Percentiles rank a stretch among this genome's conserved stretches.
phyloP scores from a whole-genome alignment of 2,888 invertebrate genomes.

The Meghimatium bilineatum region DNA sequence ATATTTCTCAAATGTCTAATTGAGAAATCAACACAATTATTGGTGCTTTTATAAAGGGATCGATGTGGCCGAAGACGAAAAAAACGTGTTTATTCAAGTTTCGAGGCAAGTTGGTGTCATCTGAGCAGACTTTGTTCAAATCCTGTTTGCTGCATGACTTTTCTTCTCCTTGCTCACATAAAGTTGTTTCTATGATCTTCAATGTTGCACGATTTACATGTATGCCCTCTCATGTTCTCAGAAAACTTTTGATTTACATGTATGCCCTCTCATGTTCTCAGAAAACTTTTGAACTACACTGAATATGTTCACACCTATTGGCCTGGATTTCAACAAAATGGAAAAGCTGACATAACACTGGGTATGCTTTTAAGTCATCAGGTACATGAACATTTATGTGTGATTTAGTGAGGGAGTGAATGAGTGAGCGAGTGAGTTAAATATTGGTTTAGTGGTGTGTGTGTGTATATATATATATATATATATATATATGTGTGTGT shows the following conservation, averaged over 20 bases:
- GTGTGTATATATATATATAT: not conserved
- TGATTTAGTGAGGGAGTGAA: not conserved
- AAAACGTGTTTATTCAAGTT: too few relatives aligned
- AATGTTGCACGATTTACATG: not conserved
- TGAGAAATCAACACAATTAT: too few relatives aligned
- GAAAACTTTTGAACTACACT: conserved; percentile 72
- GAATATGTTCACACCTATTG: conserved; percentile 75
- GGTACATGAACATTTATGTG: conserved; percentile 57
- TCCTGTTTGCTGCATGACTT: too few relatives aligned
- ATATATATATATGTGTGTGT: too few relatives aligned
- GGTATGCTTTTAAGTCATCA: conserved; percentile 73
- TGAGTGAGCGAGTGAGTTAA: not conserved
- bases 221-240: not conserved
- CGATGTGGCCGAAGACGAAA: too few relatives aligned
- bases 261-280: conserved; percentile 38
- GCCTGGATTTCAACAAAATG: conserved; percentile 78
- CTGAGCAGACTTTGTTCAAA: too few relatives aligned
- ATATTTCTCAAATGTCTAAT: too few relatives aligned
- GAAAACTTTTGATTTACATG: too few relatives aligned
- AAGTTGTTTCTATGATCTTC: not conserved
- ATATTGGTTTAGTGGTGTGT: not conserved
- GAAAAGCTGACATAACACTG: conserved; percentile 77
- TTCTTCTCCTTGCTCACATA: too few relatives aligned
- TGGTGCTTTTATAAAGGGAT: too few relatives aligned
- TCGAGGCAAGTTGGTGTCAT: too few relatives aligned